A percentile compares a stretch with the other conserved stretches of the same genome.
Conservation (phyloP, 2,113 vertebrate genomes). For the Plestiodon gilberti region DNA sequence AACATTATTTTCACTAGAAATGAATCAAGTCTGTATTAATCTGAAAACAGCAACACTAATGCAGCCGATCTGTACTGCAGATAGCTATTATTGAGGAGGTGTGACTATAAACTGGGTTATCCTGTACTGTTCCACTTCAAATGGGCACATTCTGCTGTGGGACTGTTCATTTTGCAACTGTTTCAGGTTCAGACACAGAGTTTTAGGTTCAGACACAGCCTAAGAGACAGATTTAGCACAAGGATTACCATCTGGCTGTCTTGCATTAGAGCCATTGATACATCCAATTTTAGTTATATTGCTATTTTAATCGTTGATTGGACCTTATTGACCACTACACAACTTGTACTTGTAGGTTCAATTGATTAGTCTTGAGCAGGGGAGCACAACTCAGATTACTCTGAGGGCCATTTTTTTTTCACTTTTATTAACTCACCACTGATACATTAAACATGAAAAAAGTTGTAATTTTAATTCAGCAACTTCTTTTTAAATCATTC, state of each 20-base stretch:
- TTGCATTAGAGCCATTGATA: neutral
- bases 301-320: neutral
- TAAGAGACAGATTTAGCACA: neutral
- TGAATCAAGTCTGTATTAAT: neutral
- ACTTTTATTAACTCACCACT: neutral
- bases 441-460: neutral
- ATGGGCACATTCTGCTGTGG: neutral
- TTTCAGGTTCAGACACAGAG: neutral
- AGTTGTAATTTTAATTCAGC: neutral
- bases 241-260: neutral
- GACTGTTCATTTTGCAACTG: neutral
- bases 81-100: neutral
- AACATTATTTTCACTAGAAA: neutral
- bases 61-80: too few relatives aligned
- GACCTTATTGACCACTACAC: neutral
- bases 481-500: neutral
- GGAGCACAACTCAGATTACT: neutral
- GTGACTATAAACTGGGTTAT: neutral
- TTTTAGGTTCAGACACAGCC: neutral
- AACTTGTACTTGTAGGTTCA: neutral
- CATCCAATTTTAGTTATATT: neutral
- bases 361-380: neutral
- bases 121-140: neutral
- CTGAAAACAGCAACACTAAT: slow-evolving; percentile 1
- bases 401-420: neutral